Percentiles rank a stretch among this genome's conserved stretches.
Conservation (phyloP, 2,888 invertebrate genomes). For the Drosophila mulleri region DNA sequence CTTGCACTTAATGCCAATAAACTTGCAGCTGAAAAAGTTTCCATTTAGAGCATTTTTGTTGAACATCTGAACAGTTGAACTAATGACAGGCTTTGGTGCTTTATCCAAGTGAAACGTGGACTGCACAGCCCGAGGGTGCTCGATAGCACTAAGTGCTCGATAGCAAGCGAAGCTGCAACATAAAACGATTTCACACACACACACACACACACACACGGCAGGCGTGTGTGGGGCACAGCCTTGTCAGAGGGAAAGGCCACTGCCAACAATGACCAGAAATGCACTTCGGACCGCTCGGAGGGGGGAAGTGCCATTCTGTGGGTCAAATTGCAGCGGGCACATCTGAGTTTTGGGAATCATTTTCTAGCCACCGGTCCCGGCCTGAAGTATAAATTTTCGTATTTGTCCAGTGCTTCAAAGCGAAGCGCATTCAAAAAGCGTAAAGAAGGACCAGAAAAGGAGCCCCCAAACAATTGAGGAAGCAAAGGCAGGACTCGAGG, state of each 20-base stretch:
- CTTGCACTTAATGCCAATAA: not conserved
- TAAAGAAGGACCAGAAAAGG: constrained; percentile 11
- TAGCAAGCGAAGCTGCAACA: constrained; percentile 16
- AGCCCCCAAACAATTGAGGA: constrained; percentile 41
- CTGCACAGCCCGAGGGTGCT: constrained; percentile 9
- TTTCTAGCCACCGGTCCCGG: constrained; percentile 4
- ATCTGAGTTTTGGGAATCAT: constrained; percentile 25
- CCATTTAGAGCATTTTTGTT: not conserved
- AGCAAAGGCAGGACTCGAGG: not conserved
- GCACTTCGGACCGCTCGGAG: constrained; percentile 4
- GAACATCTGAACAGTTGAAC: constrained; percentile 18
- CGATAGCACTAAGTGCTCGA: constrained; percentile 37
- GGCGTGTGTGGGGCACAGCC: constrained; percentile 2
- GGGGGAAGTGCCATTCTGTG: constrained; percentile 29
- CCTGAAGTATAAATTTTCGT: constrained; percentile 43
- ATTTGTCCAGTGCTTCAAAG: constrained; percentile 69
- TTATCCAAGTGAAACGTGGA: constrained; percentile 9
- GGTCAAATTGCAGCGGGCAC: constrained; percentile 48
- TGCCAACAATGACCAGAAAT: constrained; percentile 37
- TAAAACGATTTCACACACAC: constrained; percentile 5
- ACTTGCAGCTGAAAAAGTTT: not conserved
- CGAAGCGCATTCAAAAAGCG: constrained; percentile 25
- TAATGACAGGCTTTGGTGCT: constrained; percentile 28
- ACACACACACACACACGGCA: constrained; percentile 1
- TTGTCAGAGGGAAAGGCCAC: not conserved